phyloP scores from a whole-genome alignment of 2,113 vertebrate genomes.

The Riparia riparia region DNA sequence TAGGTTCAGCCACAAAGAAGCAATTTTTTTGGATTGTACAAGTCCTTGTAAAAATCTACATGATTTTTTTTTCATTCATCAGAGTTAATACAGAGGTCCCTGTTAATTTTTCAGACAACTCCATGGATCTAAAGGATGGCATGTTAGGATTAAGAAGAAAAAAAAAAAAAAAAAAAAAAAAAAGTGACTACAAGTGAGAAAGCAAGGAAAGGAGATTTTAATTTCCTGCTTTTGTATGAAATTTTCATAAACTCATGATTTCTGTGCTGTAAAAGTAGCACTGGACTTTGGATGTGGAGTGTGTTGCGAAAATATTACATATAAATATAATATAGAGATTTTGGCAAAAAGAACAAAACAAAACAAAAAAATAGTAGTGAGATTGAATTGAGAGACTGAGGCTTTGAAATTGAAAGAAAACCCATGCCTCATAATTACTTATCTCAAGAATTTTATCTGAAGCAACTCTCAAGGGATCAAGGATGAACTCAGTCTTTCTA shows the following conservation, averaged over 20 bases:
- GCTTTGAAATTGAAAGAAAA: background rate
- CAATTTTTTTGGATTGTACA: background rate
- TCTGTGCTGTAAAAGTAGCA: background rate
- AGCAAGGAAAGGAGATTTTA: background rate
- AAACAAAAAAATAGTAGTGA: background rate
- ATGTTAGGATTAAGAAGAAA: background rate
- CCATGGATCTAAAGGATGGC: background rate
- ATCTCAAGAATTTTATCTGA: background rate
- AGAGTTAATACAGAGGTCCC: background rate
- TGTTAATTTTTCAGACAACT: background rate
- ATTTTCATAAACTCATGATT: background rate
- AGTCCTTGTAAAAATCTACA: background rate
- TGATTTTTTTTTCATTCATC: background rate
- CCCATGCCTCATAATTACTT: background rate
- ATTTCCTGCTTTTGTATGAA: background rate
- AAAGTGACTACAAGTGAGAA: background rate
- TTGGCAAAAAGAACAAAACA: background rate
- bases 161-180: background rate
- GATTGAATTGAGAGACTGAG: background rate
- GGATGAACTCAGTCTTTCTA: background rate
- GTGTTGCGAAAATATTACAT: background rate
- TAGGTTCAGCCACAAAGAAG: background rate
- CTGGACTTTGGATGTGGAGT: background rate
- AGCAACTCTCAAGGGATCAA: background rate
- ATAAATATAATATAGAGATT: background rate